phyloP scores from a whole-genome alignment of 2,888 invertebrate species.

The Tryphoninae sp. region DNA sequence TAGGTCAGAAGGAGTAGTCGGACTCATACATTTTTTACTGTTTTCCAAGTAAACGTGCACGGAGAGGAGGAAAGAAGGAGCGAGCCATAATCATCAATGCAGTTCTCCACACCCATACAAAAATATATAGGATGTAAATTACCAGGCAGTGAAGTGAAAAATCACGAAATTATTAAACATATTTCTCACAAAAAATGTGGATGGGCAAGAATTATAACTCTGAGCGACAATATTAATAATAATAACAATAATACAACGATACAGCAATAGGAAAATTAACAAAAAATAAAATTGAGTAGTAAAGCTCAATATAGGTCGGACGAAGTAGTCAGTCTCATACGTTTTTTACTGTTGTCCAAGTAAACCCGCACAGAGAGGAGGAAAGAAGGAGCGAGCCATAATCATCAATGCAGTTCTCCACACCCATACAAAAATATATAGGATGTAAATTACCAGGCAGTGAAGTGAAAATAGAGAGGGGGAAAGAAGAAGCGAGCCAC shows the following conservation, averaged over 20 bases:
- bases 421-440: too few species aligned
- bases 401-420: slow-evolving; percentile 9
- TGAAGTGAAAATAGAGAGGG: too few species aligned
- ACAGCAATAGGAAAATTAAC: too few species aligned
- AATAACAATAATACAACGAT: too few species aligned
- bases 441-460: too few species aligned
- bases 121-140: too few species aligned
- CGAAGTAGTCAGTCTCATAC: neutral
- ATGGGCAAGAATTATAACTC: too few species aligned
- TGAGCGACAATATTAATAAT: too few species aligned
- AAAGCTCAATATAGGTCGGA: slow-evolving; percentile 11
- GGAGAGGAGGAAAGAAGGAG: neutral
- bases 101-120: neutral
- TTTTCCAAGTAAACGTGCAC: neutral
- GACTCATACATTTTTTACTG: neutral
- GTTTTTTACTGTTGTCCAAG: neutral
- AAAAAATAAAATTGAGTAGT: neutral
- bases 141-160: too few species aligned
- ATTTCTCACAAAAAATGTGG: too few species aligned
- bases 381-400: neutral
- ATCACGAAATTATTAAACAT: too few species aligned
- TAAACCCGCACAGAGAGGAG: too few species aligned
- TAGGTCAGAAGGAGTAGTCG: neutral
- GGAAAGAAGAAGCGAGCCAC: neutral
- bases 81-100: neutral